Evolutionary conservation across 2,113 vertebrate genomes (phyloP).

Genomic region (Vulpes vulpes): DNA sequence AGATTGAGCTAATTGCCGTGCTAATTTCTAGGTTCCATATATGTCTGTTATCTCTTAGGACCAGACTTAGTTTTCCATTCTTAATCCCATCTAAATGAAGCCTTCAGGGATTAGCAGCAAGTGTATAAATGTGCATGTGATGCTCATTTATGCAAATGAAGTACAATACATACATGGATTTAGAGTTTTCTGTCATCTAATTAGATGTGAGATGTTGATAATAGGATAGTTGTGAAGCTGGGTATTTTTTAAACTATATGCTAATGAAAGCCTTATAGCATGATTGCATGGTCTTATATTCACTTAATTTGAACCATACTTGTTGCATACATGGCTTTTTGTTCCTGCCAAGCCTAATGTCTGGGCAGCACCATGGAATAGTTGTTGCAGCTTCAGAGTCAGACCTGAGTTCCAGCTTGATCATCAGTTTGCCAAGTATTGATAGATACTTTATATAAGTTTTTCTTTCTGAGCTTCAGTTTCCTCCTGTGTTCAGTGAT

Average conservation of each 20-base stretch:
- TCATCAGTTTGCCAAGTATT: background rate
- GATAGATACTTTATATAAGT: background rate
- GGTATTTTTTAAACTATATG: background rate
- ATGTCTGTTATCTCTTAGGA: background rate
- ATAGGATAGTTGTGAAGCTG: background rate
- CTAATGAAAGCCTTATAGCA: conserved; percentile 7
- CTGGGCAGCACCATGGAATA: background rate
- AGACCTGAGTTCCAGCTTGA: background rate
- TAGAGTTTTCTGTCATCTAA: conserved; percentile 1
- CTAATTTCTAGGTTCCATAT: background rate
- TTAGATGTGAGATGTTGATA: background rate
- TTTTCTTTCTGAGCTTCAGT: background rate
- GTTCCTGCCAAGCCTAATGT: background rate
- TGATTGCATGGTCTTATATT: background rate
- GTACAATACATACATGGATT: background rate
- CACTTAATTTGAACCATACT: background rate
- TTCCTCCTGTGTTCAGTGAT: conserved; percentile 27
- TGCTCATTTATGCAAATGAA: conserved; percentile 39
- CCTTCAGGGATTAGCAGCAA: background rate
- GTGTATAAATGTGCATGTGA: background rate
- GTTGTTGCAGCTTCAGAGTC: background rate
- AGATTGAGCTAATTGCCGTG: background rate
- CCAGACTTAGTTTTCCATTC: background rate
- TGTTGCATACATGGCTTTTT: background rate
- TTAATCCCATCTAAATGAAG: background rate